phyloP scores from a whole-genome alignment of 2,797 vertebrate genomes.

The Malacoctenus gilli region DNA sequence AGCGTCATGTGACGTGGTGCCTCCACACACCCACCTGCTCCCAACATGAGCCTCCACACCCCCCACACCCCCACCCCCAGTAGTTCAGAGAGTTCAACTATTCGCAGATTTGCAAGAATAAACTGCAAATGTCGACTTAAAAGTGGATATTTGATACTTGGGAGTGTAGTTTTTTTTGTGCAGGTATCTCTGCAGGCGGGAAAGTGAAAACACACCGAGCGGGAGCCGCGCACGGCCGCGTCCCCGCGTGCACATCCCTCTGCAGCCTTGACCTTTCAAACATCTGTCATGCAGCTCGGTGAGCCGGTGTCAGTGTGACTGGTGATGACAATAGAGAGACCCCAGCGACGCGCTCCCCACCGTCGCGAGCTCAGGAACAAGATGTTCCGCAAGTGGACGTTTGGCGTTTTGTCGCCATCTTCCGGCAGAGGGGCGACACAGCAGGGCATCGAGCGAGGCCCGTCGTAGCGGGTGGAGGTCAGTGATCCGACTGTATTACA shows the following conservation, averaged over 20 bases:
- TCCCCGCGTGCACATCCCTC: neutral
- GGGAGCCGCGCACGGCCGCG: too few relatives aligned
- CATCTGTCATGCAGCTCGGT: neutral
- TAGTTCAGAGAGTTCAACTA: slow-evolving; percentile 19
- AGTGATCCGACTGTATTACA: slow-evolving; percentile 27
- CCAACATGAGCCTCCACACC: slow-evolving; percentile 23
- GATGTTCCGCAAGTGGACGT: slow-evolving; percentile 10
- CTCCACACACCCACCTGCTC: slow-evolving; percentile 63
- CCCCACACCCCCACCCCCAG: slow-evolving; percentile 7
- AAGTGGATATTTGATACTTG: neutral
- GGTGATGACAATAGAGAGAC: slow-evolving; percentile 25
- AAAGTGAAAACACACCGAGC: too few relatives aligned
- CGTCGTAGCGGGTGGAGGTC: neutral
- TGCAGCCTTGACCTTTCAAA: slow-evolving; percentile 35
- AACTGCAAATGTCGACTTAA: neutral
- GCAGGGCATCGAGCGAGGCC: slow-evolving; percentile 6
- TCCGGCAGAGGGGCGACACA: slow-evolving; percentile 23
- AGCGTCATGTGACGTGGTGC: slow-evolving; percentile 69
- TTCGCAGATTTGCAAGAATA: neutral
- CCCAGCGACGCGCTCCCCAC: slow-evolving; percentile 1
- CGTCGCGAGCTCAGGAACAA: slow-evolving; percentile 34
- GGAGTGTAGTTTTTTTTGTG: too few relatives aligned
- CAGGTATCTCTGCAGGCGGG: too few relatives aligned
- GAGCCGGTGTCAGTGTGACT: slow-evolving; percentile 17
- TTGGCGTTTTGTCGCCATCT: slow-evolving; percentile 59